Evolutionary conservation across 2,888 invertebrate species (phyloP).

Genomic region (Glaucopsyche alexis): DNA sequence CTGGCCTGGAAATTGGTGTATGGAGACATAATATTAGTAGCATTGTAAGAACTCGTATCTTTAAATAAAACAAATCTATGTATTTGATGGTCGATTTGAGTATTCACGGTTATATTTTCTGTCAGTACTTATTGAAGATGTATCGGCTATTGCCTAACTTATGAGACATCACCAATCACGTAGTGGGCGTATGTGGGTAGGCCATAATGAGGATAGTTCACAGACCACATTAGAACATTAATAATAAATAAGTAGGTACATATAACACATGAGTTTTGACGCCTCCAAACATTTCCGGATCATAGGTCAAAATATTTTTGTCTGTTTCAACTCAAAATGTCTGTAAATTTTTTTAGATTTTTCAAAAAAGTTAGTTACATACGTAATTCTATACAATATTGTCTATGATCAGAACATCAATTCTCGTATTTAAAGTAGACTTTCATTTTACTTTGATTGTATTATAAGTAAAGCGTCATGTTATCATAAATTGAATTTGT

Average conservation of each 20-base stretch:
- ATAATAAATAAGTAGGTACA: slow-evolving; percentile 19
- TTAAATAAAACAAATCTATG: no score
- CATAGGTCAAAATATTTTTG: slow-evolving; percentile 4
- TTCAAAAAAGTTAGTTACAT: no score
- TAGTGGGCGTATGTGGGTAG: slow-evolving; percentile 44
- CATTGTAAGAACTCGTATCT: no score
- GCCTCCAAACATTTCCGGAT: background rate
- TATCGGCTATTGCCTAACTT: slow-evolving; percentile 31
- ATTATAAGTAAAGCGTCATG: no score
- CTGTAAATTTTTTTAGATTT: no score
- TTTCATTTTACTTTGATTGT: no score
- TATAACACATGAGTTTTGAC: slow-evolving; percentile 22
- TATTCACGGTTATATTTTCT: slow-evolving; percentile 17
- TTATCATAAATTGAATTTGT: no score
- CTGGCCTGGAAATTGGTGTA: no score
- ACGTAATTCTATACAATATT: no score
- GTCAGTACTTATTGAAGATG: slow-evolving; percentile 15
- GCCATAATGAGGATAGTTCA: slow-evolving; percentile 43
- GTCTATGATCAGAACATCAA: no score
- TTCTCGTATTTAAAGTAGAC: no score
- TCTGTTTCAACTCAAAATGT: background rate
- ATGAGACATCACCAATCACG: slow-evolving; percentile 30
- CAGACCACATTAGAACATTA: slow-evolving; percentile 34
- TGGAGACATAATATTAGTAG: no score
- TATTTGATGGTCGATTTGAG: background rate